phyloP scores from a whole-genome alignment of 2,113 vertebrate species.

The Thunnus maccoyii region DNA sequence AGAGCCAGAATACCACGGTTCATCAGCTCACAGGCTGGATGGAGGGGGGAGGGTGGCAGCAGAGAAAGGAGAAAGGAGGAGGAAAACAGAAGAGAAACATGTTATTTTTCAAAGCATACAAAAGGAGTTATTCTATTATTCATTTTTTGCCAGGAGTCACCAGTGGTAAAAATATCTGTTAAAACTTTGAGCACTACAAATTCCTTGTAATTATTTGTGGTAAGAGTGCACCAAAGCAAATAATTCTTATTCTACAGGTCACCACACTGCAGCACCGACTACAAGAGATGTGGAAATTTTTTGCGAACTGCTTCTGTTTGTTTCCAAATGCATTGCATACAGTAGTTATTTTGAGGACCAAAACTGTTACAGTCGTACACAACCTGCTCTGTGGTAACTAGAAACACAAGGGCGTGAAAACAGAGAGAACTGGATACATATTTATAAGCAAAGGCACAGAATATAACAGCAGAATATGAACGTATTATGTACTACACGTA shows the following conservation, averaged over 20 bases:
- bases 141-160: neutral
- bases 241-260: conserved; percentile 39
- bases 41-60: conserved; percentile 38
- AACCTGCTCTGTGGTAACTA: conserved; percentile 6
- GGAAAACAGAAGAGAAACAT: neutral
- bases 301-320: neutral
- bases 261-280: conserved; percentile 33
- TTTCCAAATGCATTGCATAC: conserved; percentile 11
- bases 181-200: neutral
- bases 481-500: neutral
- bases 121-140: neutral
- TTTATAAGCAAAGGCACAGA: neutral
- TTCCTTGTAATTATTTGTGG: conserved; percentile 10
- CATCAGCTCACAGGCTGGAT: conserved; percentile 98
- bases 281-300: neutral
- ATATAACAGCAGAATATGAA: neutral
- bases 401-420: neutral
- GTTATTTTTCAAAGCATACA: conserved; percentile 34
- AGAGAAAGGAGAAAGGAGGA: neutral
- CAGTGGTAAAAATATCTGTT: neutral
- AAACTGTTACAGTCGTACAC: conserved; percentile 18
- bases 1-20: conserved; percentile 98
- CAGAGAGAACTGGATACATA: neutral
- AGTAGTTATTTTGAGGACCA: conserved; percentile 23
- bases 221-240: conserved; percentile 1